phyloP scores from a whole-genome alignment of 2,797 vertebrate genomes.

The Neostethus bicornis region DNA sequence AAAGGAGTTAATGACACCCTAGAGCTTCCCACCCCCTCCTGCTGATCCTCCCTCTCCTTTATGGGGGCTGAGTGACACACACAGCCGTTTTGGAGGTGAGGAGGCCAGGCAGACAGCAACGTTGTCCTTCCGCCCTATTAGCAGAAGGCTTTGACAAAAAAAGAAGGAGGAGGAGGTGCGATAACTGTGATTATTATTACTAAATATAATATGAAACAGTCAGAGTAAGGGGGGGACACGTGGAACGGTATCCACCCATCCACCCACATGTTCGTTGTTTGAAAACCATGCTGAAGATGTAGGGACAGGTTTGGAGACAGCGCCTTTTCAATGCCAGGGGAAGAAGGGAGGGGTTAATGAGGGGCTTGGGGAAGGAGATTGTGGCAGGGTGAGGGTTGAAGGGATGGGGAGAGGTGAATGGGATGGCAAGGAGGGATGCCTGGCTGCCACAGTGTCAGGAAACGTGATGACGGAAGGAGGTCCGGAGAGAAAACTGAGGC shows the following conservation, averaged over 20 bases:
- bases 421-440: slow-evolving; percentile 40
- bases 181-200: slow-evolving; percentile 84
- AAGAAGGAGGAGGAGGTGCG: slow-evolving; percentile 68
- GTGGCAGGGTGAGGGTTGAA: slow-evolving; percentile 66
- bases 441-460: slow-evolving; percentile 61
- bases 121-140: slow-evolving; percentile 65
- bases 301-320: slow-evolving; percentile 77
- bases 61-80: slow-evolving; percentile 74
- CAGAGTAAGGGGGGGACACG: slow-evolving; percentile 58
- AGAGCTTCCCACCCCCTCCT: slow-evolving; percentile 71
- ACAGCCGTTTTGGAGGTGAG: slow-evolving; percentile 69
- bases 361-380: slow-evolving; percentile 75
- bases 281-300: slow-evolving; percentile 69
- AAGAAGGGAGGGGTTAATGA: slow-evolving; percentile 74
- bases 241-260: slow-evolving; percentile 72
- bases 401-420: slow-evolving; percentile 36
- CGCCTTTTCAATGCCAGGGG: slow-evolving; percentile 76
- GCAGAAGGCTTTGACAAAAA: slow-evolving; percentile 70
- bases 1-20: slow-evolving; percentile 83
- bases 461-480: slow-evolving; percentile 57
- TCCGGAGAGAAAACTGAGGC: slow-evolving; percentile 68
- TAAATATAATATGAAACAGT: slow-evolving; percentile 82
- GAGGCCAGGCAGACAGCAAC: slow-evolving; percentile 70
- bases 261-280: slow-evolving; percentile 68
- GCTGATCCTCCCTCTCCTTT: slow-evolving; percentile 77